A percentile compares a stretch with the other conserved stretches of the same genome.
phyloP scores from a whole-genome alignment of 30 jellyfish, hydroid and myxozoan genomes.

The Sanderia malayensis region DNA sequence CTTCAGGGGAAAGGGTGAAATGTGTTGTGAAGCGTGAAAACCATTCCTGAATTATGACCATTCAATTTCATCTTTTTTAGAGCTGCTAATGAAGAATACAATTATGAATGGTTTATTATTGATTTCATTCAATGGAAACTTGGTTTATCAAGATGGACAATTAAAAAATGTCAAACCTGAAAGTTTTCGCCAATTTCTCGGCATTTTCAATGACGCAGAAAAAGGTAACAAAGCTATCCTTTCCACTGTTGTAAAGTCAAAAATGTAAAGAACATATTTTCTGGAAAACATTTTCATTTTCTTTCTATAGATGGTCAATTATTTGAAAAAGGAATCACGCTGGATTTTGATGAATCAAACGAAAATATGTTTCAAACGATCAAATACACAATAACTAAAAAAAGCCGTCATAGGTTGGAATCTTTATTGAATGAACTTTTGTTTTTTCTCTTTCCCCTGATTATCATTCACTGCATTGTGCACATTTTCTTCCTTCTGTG shows the following conservation, averaged over 20 bases:
- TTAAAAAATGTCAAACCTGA: neutral
- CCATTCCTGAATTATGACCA: too few relatives aligned
- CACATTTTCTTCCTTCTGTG: too few relatives aligned
- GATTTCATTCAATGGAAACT: neutral
- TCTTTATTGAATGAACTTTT: neutral
- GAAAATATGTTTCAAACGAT: neutral
- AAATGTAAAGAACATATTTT: too few relatives aligned
- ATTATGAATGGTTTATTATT: neutral
- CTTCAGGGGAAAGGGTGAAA: too few relatives aligned
- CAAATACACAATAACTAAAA: neutral
- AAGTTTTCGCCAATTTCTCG: neutral
- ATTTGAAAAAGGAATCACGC: neutral
- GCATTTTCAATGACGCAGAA: neutral
- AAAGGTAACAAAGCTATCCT: too few relatives aligned
- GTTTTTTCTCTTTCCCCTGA: too few relatives aligned
- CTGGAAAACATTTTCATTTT: too few relatives aligned
- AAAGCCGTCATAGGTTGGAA: neutral
- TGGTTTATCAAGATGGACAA: neutral
- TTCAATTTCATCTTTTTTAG: neutral
- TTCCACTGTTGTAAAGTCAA: too few relatives aligned
- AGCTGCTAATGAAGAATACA: neutral
- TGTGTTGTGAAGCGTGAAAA: too few relatives aligned
- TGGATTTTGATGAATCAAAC: neutral
- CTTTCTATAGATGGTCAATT: neutral
- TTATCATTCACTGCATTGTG: too few relatives aligned